Conservation (phyloP, 2,888 invertebrate genomes). For the Cheilosia urbana region DNA sequence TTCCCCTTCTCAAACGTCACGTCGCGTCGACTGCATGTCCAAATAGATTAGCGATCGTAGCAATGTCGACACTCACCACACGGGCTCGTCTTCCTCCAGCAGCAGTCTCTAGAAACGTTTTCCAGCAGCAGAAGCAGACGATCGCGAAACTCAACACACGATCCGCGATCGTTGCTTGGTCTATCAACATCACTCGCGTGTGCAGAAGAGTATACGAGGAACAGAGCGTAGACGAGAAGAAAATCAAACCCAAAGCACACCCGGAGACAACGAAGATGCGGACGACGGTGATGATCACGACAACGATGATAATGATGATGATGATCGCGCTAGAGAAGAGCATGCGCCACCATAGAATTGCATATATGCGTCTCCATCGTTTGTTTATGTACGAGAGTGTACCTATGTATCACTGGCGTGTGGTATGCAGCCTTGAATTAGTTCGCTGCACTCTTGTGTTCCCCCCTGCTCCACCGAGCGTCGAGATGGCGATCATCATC, state of each 20-base stretch:
- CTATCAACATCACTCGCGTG: conserved; percentile 38
- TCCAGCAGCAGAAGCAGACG: conserved; percentile 7
- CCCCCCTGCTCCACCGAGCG: conserved; percentile 59
- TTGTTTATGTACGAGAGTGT: conserved; percentile 45
- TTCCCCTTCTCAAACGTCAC: conserved; percentile 62
- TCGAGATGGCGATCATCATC: conserved; percentile 58
- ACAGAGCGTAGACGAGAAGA: conserved; percentile 40
- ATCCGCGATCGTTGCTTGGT: conserved; percentile 30
- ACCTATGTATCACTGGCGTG: conserved; percentile 77
- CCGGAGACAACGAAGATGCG: not conserved
- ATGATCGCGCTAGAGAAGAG: conserved; percentile 64
- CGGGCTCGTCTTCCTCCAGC: conserved; percentile 36
- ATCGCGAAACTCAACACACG: conserved; percentile 49
- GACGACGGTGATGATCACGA: not conserved
- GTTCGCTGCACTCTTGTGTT: conserved; percentile 83
- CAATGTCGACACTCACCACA: conserved; percentile 67
- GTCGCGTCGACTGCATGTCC: conserved; percentile 56
- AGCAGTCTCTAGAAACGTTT: conserved; percentile 14
- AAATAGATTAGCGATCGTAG: conserved; percentile 72
- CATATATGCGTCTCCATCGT: conserved; percentile 58
- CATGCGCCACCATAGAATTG: conserved; percentile 74
- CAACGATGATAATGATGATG: conserved; percentile 35
- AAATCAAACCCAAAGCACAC: conserved; percentile 54
- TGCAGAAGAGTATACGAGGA: conserved; percentile 10
- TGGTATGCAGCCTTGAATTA: conserved; percentile 84